A percentile compares a stretch with the other conserved stretches of the same genome.
Conservation (phyloP, 2,888 invertebrate genomes). For the Macaria liturata region DNA sequence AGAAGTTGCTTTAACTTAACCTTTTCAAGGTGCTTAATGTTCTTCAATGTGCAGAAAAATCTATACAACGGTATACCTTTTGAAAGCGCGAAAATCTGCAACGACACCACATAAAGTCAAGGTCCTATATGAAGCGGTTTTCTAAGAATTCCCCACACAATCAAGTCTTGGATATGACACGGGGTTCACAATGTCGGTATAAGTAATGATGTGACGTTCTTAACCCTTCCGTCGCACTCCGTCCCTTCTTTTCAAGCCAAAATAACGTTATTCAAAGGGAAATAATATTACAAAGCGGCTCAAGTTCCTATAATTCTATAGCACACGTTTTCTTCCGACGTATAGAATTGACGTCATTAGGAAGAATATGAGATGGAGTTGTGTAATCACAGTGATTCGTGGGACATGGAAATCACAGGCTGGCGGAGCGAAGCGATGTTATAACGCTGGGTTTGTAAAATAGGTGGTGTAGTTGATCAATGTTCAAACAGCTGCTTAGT, state of each 20-base stretch:
- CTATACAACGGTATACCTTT: no score
- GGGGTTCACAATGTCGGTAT: background rate
- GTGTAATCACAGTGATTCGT: background rate
- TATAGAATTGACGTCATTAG: conserved; percentile 20
- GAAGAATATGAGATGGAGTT: conserved; percentile 1
- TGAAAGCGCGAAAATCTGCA: no score
- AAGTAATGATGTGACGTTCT: background rate
- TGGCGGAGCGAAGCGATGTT: no score
- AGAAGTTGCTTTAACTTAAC: no score
- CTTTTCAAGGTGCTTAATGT: no score
- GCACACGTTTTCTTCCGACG: conserved; percentile 13
- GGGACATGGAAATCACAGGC: background rate
- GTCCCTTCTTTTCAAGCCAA: conserved; percentile 4
- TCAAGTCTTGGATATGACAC: conserved; percentile 1
- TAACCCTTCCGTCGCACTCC: background rate
- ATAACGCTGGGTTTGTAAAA: no score
- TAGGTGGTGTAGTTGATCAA: no score
- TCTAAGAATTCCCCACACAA: background rate
- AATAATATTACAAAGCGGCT: conserved; percentile 20
- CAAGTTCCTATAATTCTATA: conserved; percentile 30
- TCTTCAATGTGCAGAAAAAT: no score
- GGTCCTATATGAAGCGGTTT: background rate
- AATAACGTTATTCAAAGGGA: conserved; percentile 11
- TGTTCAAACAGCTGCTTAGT: no score
- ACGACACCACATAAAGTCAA: no score